Base-by-base conservation (phyloP, 2,797 vertebrate species). In the Poeciliopsis infans region DNA sequence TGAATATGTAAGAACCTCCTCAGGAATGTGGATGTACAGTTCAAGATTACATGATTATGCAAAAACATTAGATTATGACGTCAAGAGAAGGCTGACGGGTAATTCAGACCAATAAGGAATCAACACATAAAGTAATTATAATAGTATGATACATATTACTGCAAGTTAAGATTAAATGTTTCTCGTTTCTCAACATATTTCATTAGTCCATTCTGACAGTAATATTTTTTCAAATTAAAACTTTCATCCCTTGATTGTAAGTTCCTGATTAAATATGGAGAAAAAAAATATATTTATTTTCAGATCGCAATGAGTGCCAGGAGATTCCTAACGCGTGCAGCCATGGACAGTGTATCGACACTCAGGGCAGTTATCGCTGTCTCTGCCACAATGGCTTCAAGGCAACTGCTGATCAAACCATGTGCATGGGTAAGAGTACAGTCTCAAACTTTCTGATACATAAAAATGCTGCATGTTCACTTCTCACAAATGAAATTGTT, bases 361-460 rank as follows among this genome's bases (percentile, higher is more conserved):
- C 96, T 0, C 96, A 97, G 87, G 97, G 97, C 79, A 97, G 98
- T 91, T 99, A 97, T 77, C 92, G 95, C 68, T 99, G 98, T 85
- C 90, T 97, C 81, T 99, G 98, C 88, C 97, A 97, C 94, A 97
- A 96, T 0, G 98, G 97, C 83, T 99, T 98, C 94, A 97, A 95
- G 92, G 96, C 97, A 74, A 97, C 96, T 0, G 94, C 91, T 0
- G 97, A 98, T 84, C 96, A 96, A 92, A 98, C 97, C 77, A 97
- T 99, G 97, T 99, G 97, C 94, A 96, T 97, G 96, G 97, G 96
- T 98, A 86, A 95, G 75, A n/a, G 8, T 33, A 18, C 45, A 8
- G 1, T 20, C 7, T 12, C 0, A 51, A 23, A 51, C 49, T 51
- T 51, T 51, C 20, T 51, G 49, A 8, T 51, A 51, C 20, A 51